A percentile compares a stretch with the other conserved stretches of the same genome.
Evolutionary conservation across 2,113 vertebrate species (phyloP).

Genomic region (Patagioenas fasciata): DNA sequence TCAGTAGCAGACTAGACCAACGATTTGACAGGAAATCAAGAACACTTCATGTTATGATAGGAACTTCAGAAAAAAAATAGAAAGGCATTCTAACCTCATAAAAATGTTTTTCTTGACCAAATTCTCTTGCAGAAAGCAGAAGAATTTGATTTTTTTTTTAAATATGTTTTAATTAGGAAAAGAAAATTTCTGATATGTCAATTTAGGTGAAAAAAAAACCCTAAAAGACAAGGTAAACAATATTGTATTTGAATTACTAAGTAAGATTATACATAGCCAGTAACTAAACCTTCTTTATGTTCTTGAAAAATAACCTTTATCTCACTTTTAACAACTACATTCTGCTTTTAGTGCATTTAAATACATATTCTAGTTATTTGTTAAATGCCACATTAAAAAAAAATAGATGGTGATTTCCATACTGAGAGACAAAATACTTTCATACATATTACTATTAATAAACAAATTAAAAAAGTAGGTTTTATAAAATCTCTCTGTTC

Average conservation of each 20-base stretch:
- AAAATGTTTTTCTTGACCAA: neutral
- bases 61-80: neutral
- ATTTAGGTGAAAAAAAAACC: accelerated
- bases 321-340: neutral
- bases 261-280: neutral
- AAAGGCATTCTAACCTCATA: neutral
- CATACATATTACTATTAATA: neutral
- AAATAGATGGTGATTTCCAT: neutral
- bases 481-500: neutral
- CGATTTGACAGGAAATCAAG: neutral
- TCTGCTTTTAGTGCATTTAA: neutral
- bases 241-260: neutral
- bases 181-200: neutral
- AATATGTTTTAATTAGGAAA: neutral
- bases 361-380: neutral
- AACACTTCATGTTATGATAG: neutral
- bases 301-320: neutral
- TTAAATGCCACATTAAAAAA: neutral
- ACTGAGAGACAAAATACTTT: neutral
- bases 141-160: neutral
- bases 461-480: accelerated
- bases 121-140: neutral
- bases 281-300: neutral
- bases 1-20: neutral
- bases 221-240: neutral